Evolutionary conservation across 2,888 invertebrate species (phyloP), one percentile per base, ranked within the genome.

Genomic region (Galerucella nymphaeae): DNA sequence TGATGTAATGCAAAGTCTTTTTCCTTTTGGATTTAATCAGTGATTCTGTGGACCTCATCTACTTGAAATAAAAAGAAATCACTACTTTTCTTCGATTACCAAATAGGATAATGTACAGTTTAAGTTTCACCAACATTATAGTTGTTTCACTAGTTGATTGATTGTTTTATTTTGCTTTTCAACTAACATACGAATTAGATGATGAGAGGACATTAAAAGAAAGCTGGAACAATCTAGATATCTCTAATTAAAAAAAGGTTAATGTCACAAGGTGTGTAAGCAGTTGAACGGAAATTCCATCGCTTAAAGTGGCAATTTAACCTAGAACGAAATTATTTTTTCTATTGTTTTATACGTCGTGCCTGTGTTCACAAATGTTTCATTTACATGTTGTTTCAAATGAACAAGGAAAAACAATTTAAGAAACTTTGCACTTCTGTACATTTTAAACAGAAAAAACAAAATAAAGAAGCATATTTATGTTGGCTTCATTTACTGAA

Each of bases 291-390:
- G 58, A 71, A 68, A 55, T 59, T 18, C 18, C 67, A 65, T 66
- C 66, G 59, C 41, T 41, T 30, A 67, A 64, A 73, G 57, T 63
- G 67, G 30, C 16, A 20, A 41, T 59, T 55, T 71, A 74, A 70
- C 71, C 74, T 58, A 74, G 67, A 74, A 74, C 59, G 71, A n/a
- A 23, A 66, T 70, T 38, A 64, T 61, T 45, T 71, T 57, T 74
- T 66, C 30, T 18, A 66, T 48, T 66, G 38, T 18, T n/a, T 20
- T 50, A 38, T 30, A 63, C 53, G n/a, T 63, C 48, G 30, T 48
- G 48, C n/a, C 1, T n/a, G 6, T 14, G 48, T 38, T 38, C 2
- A 38, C 30, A 9, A 38, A 38, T 9, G 6, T 38, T 5, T 38
- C 1, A 38, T 38, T 38, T 9, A 38, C 30, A 38, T 38, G 30